Conservation (phyloP, 37 sponge, comb jelly and placozoan genomes). For the Aphrocallistes beatrix region DNA sequence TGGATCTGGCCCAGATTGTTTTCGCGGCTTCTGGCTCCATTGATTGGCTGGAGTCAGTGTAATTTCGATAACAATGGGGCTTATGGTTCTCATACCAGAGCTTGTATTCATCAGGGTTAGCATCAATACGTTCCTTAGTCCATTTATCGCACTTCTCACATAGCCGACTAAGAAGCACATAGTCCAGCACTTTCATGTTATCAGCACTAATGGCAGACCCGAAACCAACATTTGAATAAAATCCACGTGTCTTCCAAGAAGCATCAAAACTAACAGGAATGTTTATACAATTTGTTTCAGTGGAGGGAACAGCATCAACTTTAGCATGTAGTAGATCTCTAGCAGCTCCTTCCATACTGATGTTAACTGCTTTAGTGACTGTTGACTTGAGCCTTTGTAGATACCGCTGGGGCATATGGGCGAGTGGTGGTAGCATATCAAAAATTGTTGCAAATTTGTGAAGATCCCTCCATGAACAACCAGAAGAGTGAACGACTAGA, state of each 20-base stretch:
- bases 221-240: neutral
- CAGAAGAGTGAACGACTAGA: too few relatives aligned
- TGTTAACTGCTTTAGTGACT: neutral
- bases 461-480: too few relatives aligned
- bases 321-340: neutral
- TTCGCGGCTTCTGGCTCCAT: constrained; percentile 3
- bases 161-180: neutral
- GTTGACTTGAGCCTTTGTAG: too few relatives aligned
- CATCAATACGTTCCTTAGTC: neutral
- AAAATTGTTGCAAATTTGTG: too few relatives aligned
- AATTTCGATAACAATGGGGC: neutral
- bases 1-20: neutral
- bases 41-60: neutral
- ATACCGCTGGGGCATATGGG: too few relatives aligned
- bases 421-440: too few relatives aligned
- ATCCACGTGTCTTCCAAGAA: neutral
- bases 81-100: neutral
- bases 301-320: neutral
- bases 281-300: neutral
- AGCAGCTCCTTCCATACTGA: neutral
- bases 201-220: neutral
- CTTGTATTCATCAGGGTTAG: neutral
- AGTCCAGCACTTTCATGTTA: neutral
- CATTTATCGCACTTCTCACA: neutral
- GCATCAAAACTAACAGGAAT: neutral